A percentile compares a stretch with the other conserved stretches of the same genome.
Conservation (phyloP, 2,797 vertebrate species). For the Thunnus albacares region DNA sequence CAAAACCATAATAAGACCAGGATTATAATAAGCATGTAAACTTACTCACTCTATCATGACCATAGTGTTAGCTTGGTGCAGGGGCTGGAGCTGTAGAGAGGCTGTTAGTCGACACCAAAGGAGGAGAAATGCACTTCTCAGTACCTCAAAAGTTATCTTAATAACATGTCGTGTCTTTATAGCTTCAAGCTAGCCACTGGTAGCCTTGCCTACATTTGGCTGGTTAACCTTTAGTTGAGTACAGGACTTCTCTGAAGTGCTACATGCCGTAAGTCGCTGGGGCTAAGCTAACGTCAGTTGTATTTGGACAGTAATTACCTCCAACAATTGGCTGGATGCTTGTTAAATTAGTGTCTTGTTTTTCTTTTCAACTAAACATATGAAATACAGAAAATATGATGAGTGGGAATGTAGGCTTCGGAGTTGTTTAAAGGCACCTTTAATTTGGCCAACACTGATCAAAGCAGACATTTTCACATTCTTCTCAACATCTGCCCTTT, state of each 20-base stretch:
- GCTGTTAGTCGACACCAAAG: no score
- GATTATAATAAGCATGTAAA: no score
- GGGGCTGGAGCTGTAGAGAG: no score
- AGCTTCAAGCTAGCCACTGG: background rate
- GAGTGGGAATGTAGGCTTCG: background rate
- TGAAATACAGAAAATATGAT: background rate
- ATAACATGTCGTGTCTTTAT: background rate
- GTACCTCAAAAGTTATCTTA: background rate
- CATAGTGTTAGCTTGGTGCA: no score
- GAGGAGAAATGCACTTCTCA: background rate
- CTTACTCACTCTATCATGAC: no score
- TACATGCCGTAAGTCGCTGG: background rate
- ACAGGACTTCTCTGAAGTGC: background rate
- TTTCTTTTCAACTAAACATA: background rate
- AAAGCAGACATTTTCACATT: slow-evolving; percentile 3
- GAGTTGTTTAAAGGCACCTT: slow-evolving; percentile 6
- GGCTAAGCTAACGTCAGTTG: background rate
- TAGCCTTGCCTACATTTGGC: background rate
- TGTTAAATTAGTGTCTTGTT: background rate
- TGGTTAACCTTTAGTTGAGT: background rate
- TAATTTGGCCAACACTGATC: background rate
- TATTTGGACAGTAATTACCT: no score
- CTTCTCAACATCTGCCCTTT: background rate
- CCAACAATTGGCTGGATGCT: background rate
- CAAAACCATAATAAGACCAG: no score